Conservation (phyloP, 2,888 invertebrate genomes). For the Deilephila elpenor region DNA sequence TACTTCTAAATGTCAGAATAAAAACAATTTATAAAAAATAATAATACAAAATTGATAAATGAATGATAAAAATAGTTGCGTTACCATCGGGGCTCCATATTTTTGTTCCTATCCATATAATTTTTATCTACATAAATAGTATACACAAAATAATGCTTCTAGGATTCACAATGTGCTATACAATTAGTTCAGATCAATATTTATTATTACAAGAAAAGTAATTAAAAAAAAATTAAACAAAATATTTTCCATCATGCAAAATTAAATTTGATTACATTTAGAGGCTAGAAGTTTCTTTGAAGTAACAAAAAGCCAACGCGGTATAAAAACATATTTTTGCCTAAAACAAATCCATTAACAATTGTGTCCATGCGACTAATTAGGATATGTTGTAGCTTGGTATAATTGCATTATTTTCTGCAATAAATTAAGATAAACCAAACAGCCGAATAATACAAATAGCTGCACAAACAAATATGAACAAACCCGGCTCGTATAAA, state of each 20-base stretch:
- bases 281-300: neutral
- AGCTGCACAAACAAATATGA: neutral
- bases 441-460: neutral
- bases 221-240: neutral
- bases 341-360: neutral
- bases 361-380: constrained; percentile 13
- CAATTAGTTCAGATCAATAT: constrained; percentile 11
- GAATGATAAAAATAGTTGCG: neutral
- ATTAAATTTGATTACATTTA: neutral
- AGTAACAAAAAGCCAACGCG: neutral
- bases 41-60: neutral
- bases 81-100: constrained; percentile 33
- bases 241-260: neutral
- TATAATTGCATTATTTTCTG: neutral
- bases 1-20: neutral
- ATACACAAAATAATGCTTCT: constrained; percentile 69
- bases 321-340: neutral
- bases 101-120: constrained; percentile 41
- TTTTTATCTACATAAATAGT: constrained; percentile 48
- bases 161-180: constrained; percentile 47
- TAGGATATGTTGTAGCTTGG: too few relatives aligned
- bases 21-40: neutral
- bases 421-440: neutral
- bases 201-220: neutral
- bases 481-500: neutral